Percentiles rank a stretch among this genome's conserved stretches.
These are phyloP conservation scores for Laticauda colubrina DNA, from an alignment of 2,113 vertebrate genomes.

Conservation along the genomic window DNA sequence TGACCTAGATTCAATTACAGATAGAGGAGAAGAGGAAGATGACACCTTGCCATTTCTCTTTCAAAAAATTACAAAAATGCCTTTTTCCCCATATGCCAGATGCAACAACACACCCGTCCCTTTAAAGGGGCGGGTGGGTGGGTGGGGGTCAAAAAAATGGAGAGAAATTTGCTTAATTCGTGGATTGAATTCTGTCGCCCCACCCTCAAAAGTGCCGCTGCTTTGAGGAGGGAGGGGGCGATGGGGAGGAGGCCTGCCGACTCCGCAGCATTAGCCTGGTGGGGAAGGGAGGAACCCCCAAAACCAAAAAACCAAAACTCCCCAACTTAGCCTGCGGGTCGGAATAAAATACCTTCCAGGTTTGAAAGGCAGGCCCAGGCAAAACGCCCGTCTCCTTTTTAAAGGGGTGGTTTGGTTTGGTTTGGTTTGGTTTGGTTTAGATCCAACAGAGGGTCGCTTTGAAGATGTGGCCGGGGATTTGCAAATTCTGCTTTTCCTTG, in stretches of 20 bases:
- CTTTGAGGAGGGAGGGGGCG: too few species aligned
- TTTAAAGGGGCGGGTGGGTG: background rate
- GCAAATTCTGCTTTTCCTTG: constrained; percentile 20
- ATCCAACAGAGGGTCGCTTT: constrained; percentile 25
- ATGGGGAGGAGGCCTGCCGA: too few species aligned
- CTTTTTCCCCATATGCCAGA: background rate
- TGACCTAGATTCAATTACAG: constrained; percentile 99
- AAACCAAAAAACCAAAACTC: background rate
- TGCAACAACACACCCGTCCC: constrained; percentile 25
- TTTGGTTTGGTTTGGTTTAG: background rate
- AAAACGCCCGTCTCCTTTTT: constrained; percentile 25
- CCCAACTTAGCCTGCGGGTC: background rate
- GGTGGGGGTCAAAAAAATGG: background rate
- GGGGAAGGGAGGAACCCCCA: background rate
- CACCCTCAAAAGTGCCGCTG: background rate
- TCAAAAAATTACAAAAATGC: constrained; percentile 47
- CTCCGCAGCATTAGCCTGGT: background rate
- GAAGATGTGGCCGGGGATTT: constrained; percentile 30
- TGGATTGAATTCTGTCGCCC: background rate
- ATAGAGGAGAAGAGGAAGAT: constrained; percentile 83
- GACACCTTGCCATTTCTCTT: constrained; percentile 76
- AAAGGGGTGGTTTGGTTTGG: background rate
- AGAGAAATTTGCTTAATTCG: constrained; percentile 43
- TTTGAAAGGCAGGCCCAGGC: background rate
- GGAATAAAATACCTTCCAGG: background rate